phyloP scores from a whole-genome alignment of 2,113 vertebrate genomes.

The Bufo gargarizans region DNA sequence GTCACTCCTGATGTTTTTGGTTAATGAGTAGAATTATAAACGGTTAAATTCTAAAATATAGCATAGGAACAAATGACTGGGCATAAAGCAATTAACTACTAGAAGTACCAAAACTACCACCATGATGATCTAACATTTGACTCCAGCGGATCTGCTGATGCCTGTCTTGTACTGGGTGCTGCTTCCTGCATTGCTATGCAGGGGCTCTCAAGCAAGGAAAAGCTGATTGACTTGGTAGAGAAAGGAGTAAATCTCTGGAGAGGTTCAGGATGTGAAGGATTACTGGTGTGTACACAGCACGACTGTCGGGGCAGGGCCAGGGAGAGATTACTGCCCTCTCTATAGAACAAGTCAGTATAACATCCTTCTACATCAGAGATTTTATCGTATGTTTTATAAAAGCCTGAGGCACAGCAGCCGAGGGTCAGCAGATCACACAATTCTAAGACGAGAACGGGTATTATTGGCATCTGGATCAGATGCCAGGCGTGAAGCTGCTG shows the following conservation, averaged over 20 bases:
- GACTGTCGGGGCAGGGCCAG: constrained; percentile 41
- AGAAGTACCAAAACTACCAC: too few relatives aligned
- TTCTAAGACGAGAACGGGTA: background rate
- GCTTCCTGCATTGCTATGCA: constrained; percentile 43
- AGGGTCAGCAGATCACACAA: constrained; percentile 11
- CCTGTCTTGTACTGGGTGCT: constrained; percentile 26
- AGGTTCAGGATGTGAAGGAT: constrained; percentile 42
- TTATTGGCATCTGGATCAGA: constrained; percentile 12
- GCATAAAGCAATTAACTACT: too few relatives aligned
- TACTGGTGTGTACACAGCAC: constrained; percentile 36
- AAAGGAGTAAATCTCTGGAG: constrained; percentile 32
- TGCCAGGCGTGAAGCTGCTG: background rate
- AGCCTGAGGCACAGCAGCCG: background rate
- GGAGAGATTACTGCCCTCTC: constrained; percentile 28
- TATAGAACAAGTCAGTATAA: constrained; percentile 5
- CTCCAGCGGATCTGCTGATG: constrained; percentile 25
- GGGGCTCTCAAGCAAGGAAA: constrained; percentile 56
- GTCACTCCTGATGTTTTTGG: too few relatives aligned
- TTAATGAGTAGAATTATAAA: too few relatives aligned
- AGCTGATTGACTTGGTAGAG: constrained; percentile 51
- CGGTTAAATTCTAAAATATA: too few relatives aligned
- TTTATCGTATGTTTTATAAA: constrained; percentile 11
- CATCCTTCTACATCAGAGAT: background rate
- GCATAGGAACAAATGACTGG: too few relatives aligned
- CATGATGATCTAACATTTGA: background rate